Conservation (phyloP, 2,888 invertebrate species). For the Eupithecia subumbrata region DNA sequence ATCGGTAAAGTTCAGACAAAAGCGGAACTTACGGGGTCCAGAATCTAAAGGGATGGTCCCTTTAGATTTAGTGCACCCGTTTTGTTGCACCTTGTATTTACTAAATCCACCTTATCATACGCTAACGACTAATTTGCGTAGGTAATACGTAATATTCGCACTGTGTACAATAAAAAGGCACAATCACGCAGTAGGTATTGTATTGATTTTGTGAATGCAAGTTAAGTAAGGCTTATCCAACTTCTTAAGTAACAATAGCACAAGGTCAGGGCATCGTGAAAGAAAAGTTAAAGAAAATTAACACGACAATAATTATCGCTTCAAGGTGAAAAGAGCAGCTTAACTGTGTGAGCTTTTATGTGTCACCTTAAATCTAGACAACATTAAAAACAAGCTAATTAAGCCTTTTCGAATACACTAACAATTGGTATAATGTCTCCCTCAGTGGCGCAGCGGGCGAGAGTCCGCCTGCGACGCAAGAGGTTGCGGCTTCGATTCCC, state of each 20-base stretch:
- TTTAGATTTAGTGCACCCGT: not conserved
- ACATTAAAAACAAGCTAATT: not conserved
- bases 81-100: not conserved
- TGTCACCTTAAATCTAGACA: not conserved
- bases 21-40: not conserved
- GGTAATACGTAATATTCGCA: not conserved
- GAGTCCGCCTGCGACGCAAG: no score
- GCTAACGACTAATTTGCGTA: not conserved
- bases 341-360: constrained; percentile 1
- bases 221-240: constrained; percentile 19
- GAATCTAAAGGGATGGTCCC: not conserved
- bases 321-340: not conserved
- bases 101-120: not conserved
- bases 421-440: no score
- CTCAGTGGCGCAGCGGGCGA: no score
- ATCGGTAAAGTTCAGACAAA: not conserved
- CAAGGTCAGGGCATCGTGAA: constrained; percentile 20
- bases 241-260: constrained; percentile 12
- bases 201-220: constrained; percentile 27
- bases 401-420: no score
- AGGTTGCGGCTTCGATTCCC: no score
- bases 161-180: not conserved
- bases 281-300: constrained; percentile 9
- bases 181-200: not conserved
- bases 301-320: not conserved